These are phyloP conservation scores for Dendrolimus punctatus DNA, from an alignment of 1,140 invertebrate genomes.

Conservation along the genomic window DNA sequence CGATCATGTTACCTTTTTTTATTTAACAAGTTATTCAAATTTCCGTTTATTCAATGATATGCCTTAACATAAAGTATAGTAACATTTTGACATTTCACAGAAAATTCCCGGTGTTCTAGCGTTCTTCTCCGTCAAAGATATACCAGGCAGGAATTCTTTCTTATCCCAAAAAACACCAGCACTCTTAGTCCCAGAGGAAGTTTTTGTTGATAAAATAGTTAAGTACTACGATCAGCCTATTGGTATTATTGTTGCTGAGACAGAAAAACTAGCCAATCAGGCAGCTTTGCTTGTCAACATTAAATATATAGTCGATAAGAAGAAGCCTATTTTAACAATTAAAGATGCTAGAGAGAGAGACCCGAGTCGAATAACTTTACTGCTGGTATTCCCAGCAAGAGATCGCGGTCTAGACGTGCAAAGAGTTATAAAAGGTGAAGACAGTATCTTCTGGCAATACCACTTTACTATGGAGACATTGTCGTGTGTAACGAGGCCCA, in stretches of 20 bases:
- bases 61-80: background rate
- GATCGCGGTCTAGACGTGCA: conserved; percentile 43
- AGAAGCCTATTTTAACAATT: conserved; percentile 71
- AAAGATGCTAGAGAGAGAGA: conserved; percentile 73
- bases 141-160: conserved; percentile 80
- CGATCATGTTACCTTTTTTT: too few species aligned
- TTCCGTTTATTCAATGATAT: conserved; percentile 4
- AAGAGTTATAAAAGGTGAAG: conserved; percentile 63
- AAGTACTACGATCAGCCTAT: conserved; percentile 81
- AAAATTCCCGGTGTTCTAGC: conserved; percentile 79
- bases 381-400: conserved; percentile 23
- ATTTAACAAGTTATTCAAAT: too few species aligned
- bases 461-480: conserved; percentile 79
- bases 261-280: conserved; percentile 74
- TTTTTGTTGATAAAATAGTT: conserved; percentile 70
- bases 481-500: conserved; percentile 72
- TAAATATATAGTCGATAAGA: conserved; percentile 68
- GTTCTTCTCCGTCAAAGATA: conserved; percentile 82
- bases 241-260: conserved; percentile 81
- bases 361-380: conserved; percentile 25
- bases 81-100: conserved; percentile 42
- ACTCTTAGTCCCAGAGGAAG: conserved; percentile 73
- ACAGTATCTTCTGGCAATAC: conserved; percentile 64
- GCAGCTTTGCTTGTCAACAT: conserved; percentile 80
- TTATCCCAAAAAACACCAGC: conserved; percentile 61